phyloP scores from a whole-genome alignment of 2,888 invertebrate genomes.

The Oasisia sp. region DNA sequence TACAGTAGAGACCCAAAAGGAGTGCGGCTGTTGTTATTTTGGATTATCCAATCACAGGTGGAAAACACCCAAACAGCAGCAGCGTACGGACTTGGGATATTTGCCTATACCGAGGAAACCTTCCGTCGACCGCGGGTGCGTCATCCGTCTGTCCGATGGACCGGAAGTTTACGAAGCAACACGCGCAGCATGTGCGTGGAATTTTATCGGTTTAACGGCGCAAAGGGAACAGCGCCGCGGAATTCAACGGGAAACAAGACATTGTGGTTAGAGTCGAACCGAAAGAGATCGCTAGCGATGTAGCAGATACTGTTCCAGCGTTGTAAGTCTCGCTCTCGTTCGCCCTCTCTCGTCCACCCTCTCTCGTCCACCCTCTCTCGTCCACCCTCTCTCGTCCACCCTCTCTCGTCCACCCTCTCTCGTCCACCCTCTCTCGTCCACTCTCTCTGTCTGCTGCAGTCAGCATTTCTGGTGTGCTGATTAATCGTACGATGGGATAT shows the following conservation, averaged over 20 bases:
- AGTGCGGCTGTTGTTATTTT: too few species aligned
- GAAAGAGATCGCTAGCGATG: neutral
- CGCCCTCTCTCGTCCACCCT: neutral
- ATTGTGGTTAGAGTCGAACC: neutral
- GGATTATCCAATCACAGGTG: too few species aligned
- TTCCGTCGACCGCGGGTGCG: neutral
- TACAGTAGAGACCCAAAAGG: too few species aligned
- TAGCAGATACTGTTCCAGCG: neutral
- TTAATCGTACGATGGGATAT: too few species aligned
- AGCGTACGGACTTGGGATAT: too few species aligned
- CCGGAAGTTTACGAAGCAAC: neutral
- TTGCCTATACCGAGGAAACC: neutral
- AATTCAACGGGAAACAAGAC: constrained; percentile 12
- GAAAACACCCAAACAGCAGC: too few species aligned
- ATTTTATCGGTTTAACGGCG: neutral
- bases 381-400: neutral
- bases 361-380: neutral
- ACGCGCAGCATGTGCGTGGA: neutral
- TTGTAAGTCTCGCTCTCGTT: too few species aligned
- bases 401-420: neutral
- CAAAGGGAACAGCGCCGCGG: neutral
- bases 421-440: neutral
- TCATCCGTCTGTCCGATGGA: neutral
- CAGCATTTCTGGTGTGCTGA: neutral
- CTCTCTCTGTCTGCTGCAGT: neutral